These are phyloP conservation scores for Hirudo medicinalis DNA, from an alignment of 1,140 invertebrate genomes.

Conservation along the genomic window DNA sequence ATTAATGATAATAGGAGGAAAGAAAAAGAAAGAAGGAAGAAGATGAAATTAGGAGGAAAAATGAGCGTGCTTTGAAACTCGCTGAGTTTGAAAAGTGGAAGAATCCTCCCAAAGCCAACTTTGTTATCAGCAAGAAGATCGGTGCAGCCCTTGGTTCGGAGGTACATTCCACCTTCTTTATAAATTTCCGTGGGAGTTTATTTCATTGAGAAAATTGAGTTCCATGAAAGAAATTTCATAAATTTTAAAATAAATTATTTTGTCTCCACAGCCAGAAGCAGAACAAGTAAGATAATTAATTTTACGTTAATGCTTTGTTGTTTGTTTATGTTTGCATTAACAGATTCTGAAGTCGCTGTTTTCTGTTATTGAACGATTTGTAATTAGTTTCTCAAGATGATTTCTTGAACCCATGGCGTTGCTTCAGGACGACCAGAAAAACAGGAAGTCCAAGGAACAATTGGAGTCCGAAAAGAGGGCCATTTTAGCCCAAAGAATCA, in stretches of 20 bases:
- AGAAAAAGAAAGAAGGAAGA: conserved; percentile 25
- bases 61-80: conserved; percentile 50
- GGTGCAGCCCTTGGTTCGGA: conserved; percentile 46
- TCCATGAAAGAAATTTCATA: conserved; percentile 29
- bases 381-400: no score
- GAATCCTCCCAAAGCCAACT: conserved; percentile 57
- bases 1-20: conserved; percentile 23
- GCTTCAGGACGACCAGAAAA: conserved; percentile 62
- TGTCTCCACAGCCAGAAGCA: neutral
- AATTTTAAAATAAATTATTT: conserved; percentile 10
- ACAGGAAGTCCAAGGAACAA: conserved; percentile 97
- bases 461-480: conserved; percentile 96
- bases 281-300: conserved; percentile 2
- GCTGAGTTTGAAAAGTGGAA: conserved; percentile 31
- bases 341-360: no score
- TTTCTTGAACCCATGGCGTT: no score
- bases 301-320: neutral
- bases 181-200: neutral
- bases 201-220: neutral
- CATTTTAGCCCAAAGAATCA: conserved; percentile 85
- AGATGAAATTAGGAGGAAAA: conserved; percentile 75
- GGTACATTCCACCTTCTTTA: conserved; percentile 29
- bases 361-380: no score
- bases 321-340: no score
- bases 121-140: conserved; percentile 76